Evolutionary conservation across 2,888 invertebrate genomes (phyloP).

Genomic region (Mayetiola destructor): DNA sequence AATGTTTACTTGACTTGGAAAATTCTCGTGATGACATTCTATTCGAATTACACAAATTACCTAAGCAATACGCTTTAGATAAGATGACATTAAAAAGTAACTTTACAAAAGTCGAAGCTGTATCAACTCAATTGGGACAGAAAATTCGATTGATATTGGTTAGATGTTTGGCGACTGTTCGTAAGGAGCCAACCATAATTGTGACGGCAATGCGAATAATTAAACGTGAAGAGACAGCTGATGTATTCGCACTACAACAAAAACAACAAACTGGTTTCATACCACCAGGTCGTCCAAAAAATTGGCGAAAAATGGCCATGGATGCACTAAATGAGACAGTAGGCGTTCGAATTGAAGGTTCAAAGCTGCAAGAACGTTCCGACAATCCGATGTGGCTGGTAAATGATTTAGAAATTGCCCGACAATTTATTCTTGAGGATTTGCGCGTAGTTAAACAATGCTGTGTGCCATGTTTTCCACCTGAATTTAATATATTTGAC

Average conservation of each 20-base stretch:
- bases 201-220: conserved; percentile 93
- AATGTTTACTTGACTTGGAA: conserved; percentile 85
- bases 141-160: conserved; percentile 81
- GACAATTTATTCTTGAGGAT: conserved; percentile 81
- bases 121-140: conserved; percentile 78
- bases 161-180: conserved; percentile 81
- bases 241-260: conserved; percentile 69
- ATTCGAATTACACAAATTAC: conserved; percentile 84
- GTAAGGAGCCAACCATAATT: conserved; percentile 87
- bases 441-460: conserved; percentile 77
- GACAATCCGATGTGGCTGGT: conserved; percentile 94
- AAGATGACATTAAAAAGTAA: conserved; percentile 88
- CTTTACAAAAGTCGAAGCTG: conserved; percentile 85
- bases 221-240: conserved; percentile 91
- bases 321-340: conserved; percentile 66
- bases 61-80: conserved; percentile 79
- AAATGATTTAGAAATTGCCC: conserved; percentile 74
- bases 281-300: conserved; percentile 87
- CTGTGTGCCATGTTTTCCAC: conserved; percentile 89
- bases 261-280: conserved; percentile 72
- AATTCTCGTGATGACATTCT: conserved; percentile 91
- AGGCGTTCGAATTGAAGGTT: conserved; percentile 79
- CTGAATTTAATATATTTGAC: conserved; percentile 82
- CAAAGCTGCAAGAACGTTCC: conserved; percentile 78
- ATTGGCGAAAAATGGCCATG: conserved; percentile 77